Conservation (phyloP, 2,888 invertebrate genomes). For the Clunio marinus region DNA sequence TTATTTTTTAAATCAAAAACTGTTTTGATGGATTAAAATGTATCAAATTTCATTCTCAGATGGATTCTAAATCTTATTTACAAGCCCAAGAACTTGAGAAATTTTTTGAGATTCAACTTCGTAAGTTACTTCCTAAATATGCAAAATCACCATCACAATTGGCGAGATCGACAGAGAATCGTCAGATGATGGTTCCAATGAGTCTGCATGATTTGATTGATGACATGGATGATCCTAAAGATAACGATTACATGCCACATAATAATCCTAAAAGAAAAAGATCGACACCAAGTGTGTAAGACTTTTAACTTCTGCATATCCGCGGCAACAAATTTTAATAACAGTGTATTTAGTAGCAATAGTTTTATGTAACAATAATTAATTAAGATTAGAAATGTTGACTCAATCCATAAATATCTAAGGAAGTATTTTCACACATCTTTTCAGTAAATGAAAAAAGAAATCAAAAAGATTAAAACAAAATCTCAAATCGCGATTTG, state of each 20-base stretch:
- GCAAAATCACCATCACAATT: constrained; percentile 55
- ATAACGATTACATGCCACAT: constrained; percentile 11
- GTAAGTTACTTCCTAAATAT: constrained; percentile 76
- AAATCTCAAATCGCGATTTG: too few relatives aligned
- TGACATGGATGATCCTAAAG: constrained; percentile 31
- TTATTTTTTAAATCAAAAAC: not conserved
- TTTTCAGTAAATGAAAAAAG: too few relatives aligned
- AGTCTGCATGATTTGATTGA: constrained; percentile 31
- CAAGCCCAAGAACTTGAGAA: constrained; percentile 78
- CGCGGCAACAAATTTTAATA: not conserved
- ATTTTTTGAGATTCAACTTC: constrained; percentile 76
- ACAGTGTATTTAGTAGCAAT: constrained; percentile 15
- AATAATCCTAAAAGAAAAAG: constrained; percentile 24
- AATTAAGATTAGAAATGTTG: too few relatives aligned
- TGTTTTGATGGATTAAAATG: too few relatives aligned
- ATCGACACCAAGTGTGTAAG: constrained; percentile 35
- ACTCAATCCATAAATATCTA: too few relatives aligned
- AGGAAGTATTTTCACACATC: too few relatives aligned
- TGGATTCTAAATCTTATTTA: constrained; percentile 69
- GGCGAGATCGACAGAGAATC: not conserved
- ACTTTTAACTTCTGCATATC: not conserved
- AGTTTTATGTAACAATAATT: not conserved
- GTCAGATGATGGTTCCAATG: not conserved
- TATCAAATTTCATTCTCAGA: constrained; percentile 52
- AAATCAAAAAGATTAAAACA: too few relatives aligned